These are phyloP conservation scores for Megaceryle maxima DNA, from an alignment of 2,113 vertebrate species.

Conservation along the genomic window DNA sequence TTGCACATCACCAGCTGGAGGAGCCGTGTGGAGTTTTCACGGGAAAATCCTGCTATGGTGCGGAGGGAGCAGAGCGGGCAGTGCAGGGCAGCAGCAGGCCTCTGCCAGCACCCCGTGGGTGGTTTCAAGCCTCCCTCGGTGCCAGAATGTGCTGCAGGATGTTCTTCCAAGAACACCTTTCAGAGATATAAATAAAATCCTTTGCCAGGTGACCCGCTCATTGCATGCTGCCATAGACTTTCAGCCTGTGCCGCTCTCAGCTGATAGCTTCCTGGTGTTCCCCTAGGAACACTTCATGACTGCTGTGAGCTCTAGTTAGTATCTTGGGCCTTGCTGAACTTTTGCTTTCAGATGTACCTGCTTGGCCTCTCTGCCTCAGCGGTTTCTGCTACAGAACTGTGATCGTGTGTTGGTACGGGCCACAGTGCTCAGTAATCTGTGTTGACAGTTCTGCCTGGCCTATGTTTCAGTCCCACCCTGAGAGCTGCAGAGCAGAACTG, in stretches of 20 bases:
- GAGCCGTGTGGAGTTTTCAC: not conserved
- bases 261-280: not conserved
- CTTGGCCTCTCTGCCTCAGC: not conserved
- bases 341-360: not conserved
- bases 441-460: not conserved
- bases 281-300: fast-evolving
- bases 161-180: not conserved
- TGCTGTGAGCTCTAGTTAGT: not conserved
- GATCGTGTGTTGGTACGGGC: not conserved
- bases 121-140: not conserved
- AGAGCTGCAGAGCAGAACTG: not conserved
- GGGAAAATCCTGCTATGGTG: not conserved
- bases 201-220: not conserved
- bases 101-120: not conserved
- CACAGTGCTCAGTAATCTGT: not conserved
- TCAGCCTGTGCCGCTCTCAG: not conserved
- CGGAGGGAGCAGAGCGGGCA: not conserved
- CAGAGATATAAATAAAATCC: not conserved
- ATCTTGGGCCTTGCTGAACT: not conserved
- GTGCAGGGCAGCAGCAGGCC: not conserved
- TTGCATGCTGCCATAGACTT: not conserved
- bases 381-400: not conserved
- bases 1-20: not conserved
- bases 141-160: not conserved
- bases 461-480: not conserved